Evolutionary conservation across 2,888 invertebrate species (phyloP), one percentile per base, ranked within the genome.

Genomic region (Cheiracanthium punctorium): DNA sequence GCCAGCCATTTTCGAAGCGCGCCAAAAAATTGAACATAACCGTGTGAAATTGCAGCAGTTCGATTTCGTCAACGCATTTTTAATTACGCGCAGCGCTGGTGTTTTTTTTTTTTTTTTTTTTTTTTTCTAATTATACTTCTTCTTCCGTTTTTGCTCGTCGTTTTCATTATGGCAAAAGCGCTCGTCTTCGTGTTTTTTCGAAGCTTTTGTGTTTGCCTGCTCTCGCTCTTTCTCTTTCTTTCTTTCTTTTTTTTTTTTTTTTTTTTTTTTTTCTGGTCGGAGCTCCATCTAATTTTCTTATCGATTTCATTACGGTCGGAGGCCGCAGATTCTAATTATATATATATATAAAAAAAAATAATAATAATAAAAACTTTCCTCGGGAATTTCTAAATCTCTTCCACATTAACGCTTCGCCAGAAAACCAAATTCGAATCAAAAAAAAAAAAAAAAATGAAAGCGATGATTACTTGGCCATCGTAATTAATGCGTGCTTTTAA

Each of bases 211-310:
- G 79, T 79, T 79, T 79, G 71, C 71, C 33, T 17, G 58, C 65
- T 65, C n/a, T 33, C 12, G 8, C 37, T 71, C 28, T 29, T 37
- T 24, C 58, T 71, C 64, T 79, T 58, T 33, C 24, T n/a, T 67
- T 30, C 14, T 14, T 29, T n/a, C n/a, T n/a, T n/a, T n/a, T n/a
- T 33, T 17, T 17, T 64, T 71, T 33, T 29, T 37, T 24, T 71
- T 71, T 71, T 79, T 58, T 33, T 32, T n/a, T 67, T 30, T 14
- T 14, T 29, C n/a, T 67, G 17, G 29, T 67, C 10, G 69, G 33
- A 29, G 30, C 41, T 72, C 79, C 70, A 85, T 85, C 84, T 85
- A 85, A 85, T 85, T 84, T 85, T 85, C 84, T 85, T 79, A 85
- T 85, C 79, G 79, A 85, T 85, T 85, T 85, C 84, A 79, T 85